phyloP scores from a whole-genome alignment of 2,113 vertebrate species.

The Piprites chloris region DNA sequence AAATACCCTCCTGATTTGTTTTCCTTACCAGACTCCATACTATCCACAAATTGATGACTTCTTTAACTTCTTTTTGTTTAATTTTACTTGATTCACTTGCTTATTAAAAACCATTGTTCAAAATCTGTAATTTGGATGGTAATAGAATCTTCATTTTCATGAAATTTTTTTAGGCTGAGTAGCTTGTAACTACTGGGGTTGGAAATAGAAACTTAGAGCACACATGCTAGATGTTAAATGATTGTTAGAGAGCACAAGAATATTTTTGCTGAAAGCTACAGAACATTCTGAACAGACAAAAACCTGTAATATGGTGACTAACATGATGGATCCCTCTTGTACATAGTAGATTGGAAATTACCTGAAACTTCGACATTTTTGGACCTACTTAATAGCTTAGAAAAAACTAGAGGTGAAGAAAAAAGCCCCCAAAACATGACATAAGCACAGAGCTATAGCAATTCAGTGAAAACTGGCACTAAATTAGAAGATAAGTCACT shows the following conservation, averaged over 20 bases:
- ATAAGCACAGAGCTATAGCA: background rate
- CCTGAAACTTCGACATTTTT: background rate
- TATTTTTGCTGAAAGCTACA: background rate
- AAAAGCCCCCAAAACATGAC: background rate
- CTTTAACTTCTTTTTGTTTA: background rate
- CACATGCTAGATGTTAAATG: background rate
- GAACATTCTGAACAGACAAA: background rate
- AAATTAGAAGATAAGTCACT: background rate
- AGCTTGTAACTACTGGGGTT: background rate
- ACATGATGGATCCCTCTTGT: background rate
- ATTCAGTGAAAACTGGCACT: background rate
- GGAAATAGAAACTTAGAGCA: slow-evolving; percentile 6
- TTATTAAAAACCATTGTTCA: slow-evolving; percentile 15
- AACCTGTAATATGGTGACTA: background rate
- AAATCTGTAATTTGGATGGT: background rate
- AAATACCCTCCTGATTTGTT: background rate
- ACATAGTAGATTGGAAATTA: background rate
- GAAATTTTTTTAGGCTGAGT: background rate
- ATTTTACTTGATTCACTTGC: slow-evolving; percentile 5
- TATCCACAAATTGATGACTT: background rate
- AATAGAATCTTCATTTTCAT: slow-evolving; percentile 19
- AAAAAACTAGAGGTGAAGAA: background rate
- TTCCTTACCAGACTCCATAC: background rate
- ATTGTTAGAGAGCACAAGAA: background rate
- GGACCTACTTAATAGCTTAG: background rate